phyloP scores from a whole-genome alignment of 2,113 vertebrate species.

The Smithornis capensis region DNA sequence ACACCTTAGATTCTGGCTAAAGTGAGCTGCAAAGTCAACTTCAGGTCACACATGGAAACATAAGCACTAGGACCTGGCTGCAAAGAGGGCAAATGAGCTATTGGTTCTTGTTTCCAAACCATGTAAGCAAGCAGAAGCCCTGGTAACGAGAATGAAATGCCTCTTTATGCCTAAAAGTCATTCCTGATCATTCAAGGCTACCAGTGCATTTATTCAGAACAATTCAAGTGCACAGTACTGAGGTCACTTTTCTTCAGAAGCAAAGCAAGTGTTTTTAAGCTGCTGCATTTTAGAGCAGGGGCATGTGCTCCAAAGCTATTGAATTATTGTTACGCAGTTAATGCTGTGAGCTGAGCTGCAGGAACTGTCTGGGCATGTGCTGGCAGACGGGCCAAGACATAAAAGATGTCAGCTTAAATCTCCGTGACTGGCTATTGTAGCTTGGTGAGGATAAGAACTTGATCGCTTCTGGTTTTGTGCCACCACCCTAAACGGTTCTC shows the following conservation, averaged over 20 bases:
- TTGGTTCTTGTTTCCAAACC: background rate
- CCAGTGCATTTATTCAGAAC: background rate
- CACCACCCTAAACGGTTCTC: background rate
- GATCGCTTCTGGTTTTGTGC: constrained; percentile 34
- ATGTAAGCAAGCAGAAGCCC: background rate
- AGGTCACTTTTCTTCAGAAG: constrained; percentile 18
- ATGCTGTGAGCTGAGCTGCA: constrained; percentile 21
- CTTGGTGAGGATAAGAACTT: constrained; percentile 12
- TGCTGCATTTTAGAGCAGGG: constrained; percentile 21
- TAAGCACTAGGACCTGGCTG: background rate
- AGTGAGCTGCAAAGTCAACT: background rate
- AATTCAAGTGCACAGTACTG: background rate
- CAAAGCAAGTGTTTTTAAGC: constrained; percentile 27
- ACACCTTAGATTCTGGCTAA: background rate
- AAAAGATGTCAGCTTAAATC: constrained; percentile 39
- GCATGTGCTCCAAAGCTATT: constrained; percentile 18
- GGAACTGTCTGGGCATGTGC: constrained; percentile 53
- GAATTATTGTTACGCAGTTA: constrained; percentile 28
- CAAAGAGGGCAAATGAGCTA: background rate
- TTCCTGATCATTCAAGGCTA: background rate
- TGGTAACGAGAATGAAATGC: background rate
- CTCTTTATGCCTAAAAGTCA: constrained; percentile 6
- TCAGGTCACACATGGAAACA: background rate
- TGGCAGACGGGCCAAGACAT: constrained; percentile 14
- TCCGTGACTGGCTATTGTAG: constrained; percentile 18